Evolutionary conservation across 2,888 invertebrate genomes (phyloP), one percentile per base, ranked within the genome.

Genomic region (Neuroscelio doddi): DNA sequence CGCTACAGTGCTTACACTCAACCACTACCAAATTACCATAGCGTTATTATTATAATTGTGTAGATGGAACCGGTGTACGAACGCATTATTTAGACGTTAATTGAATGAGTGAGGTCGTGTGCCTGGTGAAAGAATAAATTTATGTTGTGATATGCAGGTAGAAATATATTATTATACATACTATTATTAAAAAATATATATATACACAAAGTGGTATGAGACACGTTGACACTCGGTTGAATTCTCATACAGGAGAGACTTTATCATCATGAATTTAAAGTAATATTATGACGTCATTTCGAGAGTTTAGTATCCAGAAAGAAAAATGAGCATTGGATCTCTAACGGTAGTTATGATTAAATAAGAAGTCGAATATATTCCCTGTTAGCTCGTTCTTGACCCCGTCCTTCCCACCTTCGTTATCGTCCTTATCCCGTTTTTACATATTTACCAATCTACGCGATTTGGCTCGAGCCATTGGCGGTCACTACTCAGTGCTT

Each of bases 61-160:
- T 81, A 81, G 79, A 78, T 73, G 76, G 77, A 74, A 71, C 68
- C 55, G 67, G 27, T 29, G 74, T 69, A 66, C 69, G 72, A 53
- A 65, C 59, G 66, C 64, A 70, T 64, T 65, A 55, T 66, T 70
- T 53, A 70, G 49, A 47, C 61, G 68, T 63, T 69, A 34, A 47
- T 41, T 45, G 57, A 5, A 50, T 29, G 47, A 3, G 51, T 34
- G 50, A 46, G 64, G 36, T 52, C 51, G 56, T 27, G 58, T 32
- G 65, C 21, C 34, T 61, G 68, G 49, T 12, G 63, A 59, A 55
- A 64, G 45, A 73, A 72, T 73, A 80, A 79, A 77, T 82, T 80
- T 80, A 82, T 82, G 83, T 83, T 84, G 83, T 84, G 84, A 84
- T 84, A 84, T 80, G 81, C 82, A 80, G 78, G 80, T 83, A 83